Evolutionary conservation across 2,113 vertebrate species (phyloP).

Genomic region (Sapayoa aenigma): DNA sequence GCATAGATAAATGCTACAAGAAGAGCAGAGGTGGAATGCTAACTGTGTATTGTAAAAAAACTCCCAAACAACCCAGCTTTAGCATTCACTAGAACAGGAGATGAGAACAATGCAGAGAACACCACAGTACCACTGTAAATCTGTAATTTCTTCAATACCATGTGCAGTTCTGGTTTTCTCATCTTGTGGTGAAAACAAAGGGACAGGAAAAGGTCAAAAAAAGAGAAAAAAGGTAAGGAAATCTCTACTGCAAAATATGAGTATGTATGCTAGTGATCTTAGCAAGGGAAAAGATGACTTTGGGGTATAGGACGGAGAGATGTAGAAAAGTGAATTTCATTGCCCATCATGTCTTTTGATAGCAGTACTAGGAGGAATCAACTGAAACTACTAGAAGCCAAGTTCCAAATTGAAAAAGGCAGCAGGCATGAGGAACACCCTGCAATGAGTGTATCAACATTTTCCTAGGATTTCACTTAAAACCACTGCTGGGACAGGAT

Average conservation of each 20-base stretch:
- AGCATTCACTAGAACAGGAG: background rate
- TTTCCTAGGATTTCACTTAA: background rate
- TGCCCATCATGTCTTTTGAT: background rate
- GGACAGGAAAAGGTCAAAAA: background rate
- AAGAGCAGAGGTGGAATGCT: background rate
- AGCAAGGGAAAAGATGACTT: background rate
- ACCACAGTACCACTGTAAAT: background rate
- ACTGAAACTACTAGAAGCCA: background rate
- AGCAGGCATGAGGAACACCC: background rate
- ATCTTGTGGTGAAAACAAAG: background rate
- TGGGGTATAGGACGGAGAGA: background rate
- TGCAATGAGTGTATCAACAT: fast-evolving
- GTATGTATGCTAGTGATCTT: background rate
- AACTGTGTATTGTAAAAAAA: background rate
- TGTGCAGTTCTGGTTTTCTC: background rate
- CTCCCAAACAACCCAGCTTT: background rate
- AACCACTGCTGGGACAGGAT: background rate
- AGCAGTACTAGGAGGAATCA: background rate
- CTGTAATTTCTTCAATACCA: background rate
- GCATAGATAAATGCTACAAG: background rate
- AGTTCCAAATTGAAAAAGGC: background rate
- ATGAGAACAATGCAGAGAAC: background rate
- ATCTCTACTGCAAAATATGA: background rate
- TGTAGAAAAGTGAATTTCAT: background rate
- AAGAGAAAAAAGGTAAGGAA: background rate